Evolutionary conservation across 1,140 invertebrate species (phyloP), one percentile per base, ranked within the genome.

Genomic region (Trissolcus basalis): DNA sequence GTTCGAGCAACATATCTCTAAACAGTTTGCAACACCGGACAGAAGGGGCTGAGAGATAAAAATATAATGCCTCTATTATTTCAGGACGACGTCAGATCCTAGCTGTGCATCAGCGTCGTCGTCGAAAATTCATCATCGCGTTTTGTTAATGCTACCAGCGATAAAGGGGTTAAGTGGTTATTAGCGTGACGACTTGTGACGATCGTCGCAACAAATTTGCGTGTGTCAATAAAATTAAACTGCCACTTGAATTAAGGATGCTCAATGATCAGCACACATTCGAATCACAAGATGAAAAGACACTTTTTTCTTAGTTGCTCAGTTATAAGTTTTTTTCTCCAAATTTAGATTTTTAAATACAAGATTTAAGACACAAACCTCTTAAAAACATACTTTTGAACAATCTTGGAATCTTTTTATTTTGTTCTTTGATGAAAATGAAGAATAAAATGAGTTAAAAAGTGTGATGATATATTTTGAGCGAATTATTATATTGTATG

Each of bases 41-140:
- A 27, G 19, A 27, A 27, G 6, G 19, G 2, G 36, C 9, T 39
- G 39, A 4, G 35, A 27, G 45, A 50, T 50, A 58, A 67, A 44
- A 54, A 56, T 54, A n/a, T 9, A 49, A 69, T 60, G 15, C 9
- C 55, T 69, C 54, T 69, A 60, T 69, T 69, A 68, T 68, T 68
- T 68, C 54, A 51, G 58, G 54, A 68, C 58, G 59, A 68, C 19
- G 19, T 39, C 33, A 10, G 33, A 5, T 10, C 33, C 5, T 35
- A 35, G 5, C 5, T 6, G 5, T 6, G 33, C 36, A 33, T 44
- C 16, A 16, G 10, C 32, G 12, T 6, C 12, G 32, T 27, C 19
- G 7, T 2, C 0, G 39, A 16, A 9, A 16, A 10, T 35, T n/a
- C n/a, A n/a, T 27, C 11, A 12, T 32, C 19, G 6, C 19, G 45